Percentiles rank a stretch among this genome's conserved stretches.
Evolutionary conservation across 2,113 vertebrate genomes (phyloP).

Genomic region (human): GRCh38 chr1:168756501-168757000

Average conservation of each 20-base stretch:
- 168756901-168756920: background rate
- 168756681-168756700: too few relatives aligned
- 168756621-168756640: background rate
- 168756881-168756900: background rate
- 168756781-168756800: rapidly evolving
- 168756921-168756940: background rate
- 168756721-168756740: rapidly evolving
- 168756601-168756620: background rate
- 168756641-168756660: rapidly evolving
- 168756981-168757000: background rate
- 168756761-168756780: background rate
- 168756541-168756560: background rate
- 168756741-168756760: background rate
- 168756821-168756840: background rate
- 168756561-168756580: background rate
- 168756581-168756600: background rate
- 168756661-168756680: rapidly evolving
- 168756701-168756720: background rate
- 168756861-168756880: rapidly evolving
- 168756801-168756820: rapidly evolving
- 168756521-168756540: background rate
- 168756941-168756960: background rate
- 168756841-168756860: background rate
- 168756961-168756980: background rate
- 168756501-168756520: background rate